Conservation (phyloP, 2,888 invertebrate genomes). For the Tiphia femorata region DNA sequence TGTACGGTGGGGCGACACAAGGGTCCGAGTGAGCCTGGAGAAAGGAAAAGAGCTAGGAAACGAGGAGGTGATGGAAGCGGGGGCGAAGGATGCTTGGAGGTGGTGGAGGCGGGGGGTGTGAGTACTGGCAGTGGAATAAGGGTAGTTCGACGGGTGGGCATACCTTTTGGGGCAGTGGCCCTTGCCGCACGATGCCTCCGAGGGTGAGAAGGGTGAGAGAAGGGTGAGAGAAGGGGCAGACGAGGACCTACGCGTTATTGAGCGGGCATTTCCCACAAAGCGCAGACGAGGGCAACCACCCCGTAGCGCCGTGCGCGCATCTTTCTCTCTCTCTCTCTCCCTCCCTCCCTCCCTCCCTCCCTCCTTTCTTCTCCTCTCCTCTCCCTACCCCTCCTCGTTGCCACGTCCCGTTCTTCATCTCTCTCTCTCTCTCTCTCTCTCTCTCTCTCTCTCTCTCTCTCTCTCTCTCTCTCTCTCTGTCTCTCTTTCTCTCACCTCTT, state of each 20-base stretch:
- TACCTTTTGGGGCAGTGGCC: constrained; percentile 56
- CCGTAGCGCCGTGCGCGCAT: constrained; percentile 58
- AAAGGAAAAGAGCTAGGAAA: constrained; percentile 9
- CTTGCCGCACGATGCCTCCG: constrained; percentile 40
- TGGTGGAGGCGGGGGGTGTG: neutral
- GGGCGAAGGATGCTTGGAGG: neutral
- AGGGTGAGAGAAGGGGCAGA: constrained; percentile 36
- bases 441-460: neutral
- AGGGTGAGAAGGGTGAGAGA: constrained; percentile 44
- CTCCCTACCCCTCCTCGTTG: neutral
- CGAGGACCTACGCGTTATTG: constrained; percentile 65
- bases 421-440: neutral
- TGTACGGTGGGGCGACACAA: constrained; percentile 8
- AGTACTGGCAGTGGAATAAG: constrained; percentile 20
- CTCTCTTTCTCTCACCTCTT: constrained; percentile 1
- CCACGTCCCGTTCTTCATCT: neutral
- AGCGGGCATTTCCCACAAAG: constrained; percentile 68
- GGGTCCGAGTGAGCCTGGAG: constrained; percentile 1
- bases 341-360: constrained; percentile 23
- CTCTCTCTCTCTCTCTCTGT: constrained; percentile 3
- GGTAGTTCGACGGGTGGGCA: constrained; percentile 43
- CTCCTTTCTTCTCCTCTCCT: constrained; percentile 3
- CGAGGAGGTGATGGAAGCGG: too few species aligned
- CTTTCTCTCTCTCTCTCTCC: constrained; percentile 40
- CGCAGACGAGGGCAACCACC: constrained; percentile 69